Evolutionary conservation across 2,113 vertebrate genomes (phyloP), one percentile per base, ranked within the genome.

Genomic region (Sciurus niger): DNA sequence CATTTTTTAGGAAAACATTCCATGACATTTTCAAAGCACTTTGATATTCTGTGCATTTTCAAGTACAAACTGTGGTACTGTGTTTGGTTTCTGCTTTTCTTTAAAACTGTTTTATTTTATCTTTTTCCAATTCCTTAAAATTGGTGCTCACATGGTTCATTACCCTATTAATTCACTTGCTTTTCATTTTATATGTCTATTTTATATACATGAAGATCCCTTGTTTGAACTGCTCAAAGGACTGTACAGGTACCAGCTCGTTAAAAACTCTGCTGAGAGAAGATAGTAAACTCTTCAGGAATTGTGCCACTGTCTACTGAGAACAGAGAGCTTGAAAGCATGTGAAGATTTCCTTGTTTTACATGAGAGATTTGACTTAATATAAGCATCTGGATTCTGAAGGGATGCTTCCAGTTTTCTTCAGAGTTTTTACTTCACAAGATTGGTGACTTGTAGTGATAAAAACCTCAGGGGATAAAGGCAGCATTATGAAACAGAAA

Each of bases 391-490:
- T 22, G 85, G 28, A 48, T 70, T 93, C 20, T 89, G 13, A 46
- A 48, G 14, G 25, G 32, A 90, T 25, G 22, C 14, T 70, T 73
- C 25, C 22, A 68, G 20, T 84, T 89, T 90, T 89, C 25, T 89
- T 48, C 79, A 63, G 25, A 63, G 25, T 34, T 9, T 83, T 93
- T 91, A 90, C 53, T 92, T 96, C 77, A 94, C 22, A 88, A 55
- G 70, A 72, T 34, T 34, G 82, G 30, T 48, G 13, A 90, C 34
- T 79, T 74, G 32, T 2, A 83, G 30, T 85, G 25, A 80, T 60
- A 88, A 76, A 94, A 95, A 46, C 14, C 67, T 89, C 12, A 67
- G 24, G 51, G 43, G 48, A 22, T 17, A 32, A 85, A 4, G 53
- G 20, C 40, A 2, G 18, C 28, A 22, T 24, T 67, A 72, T 73